Percentiles rank a stretch among this genome's conserved stretches.
These are phyloP conservation scores for Cantharis lateralis DNA, from an alignment of 2,888 invertebrate genomes.

Conservation along the genomic window DNA sequence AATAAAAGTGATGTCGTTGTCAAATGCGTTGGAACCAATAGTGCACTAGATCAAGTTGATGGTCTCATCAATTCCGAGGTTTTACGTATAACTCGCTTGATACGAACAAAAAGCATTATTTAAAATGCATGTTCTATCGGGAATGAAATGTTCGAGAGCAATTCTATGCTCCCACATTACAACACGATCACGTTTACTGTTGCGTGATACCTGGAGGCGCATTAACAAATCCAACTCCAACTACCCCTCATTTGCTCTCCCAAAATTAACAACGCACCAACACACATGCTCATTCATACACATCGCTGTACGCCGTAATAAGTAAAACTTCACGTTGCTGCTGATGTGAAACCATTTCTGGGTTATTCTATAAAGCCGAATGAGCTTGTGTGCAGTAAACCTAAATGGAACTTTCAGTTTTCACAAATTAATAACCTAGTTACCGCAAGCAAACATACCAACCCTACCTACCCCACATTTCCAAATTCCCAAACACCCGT, in stretches of 20 bases:
- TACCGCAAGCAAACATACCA: neutral
- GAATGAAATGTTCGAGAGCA: constrained; percentile 32
- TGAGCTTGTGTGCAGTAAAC: neutral
- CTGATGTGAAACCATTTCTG: neutral
- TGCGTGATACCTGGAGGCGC: constrained; percentile 30
- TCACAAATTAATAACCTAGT: neutral
- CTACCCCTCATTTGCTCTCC: constrained; percentile 19
- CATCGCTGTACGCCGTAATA: constrained; percentile 19
- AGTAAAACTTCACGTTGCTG: constrained; percentile 14
- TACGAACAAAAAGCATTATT: constrained; percentile 36
- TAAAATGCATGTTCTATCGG: constrained; percentile 34
- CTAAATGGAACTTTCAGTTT: neutral
- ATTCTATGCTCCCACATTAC: constrained; percentile 31
- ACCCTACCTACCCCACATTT: neutral
- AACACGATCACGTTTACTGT: constrained; percentile 32
- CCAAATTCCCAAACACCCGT: neutral
- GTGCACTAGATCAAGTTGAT: constrained; percentile 39
- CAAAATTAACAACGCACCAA: constrained; percentile 26
- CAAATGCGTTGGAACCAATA: constrained; percentile 35
- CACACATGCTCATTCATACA: constrained; percentile 15
- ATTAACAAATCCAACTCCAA: constrained; percentile 25
- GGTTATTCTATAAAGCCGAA: neutral
- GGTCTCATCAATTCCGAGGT: constrained; percentile 36
- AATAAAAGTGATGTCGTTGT: constrained; percentile 34
- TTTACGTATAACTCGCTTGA: constrained; percentile 36